Conservation (phyloP, 53 echinoderm and acorn worm species). For the Holothuria leucospilota region DNA sequence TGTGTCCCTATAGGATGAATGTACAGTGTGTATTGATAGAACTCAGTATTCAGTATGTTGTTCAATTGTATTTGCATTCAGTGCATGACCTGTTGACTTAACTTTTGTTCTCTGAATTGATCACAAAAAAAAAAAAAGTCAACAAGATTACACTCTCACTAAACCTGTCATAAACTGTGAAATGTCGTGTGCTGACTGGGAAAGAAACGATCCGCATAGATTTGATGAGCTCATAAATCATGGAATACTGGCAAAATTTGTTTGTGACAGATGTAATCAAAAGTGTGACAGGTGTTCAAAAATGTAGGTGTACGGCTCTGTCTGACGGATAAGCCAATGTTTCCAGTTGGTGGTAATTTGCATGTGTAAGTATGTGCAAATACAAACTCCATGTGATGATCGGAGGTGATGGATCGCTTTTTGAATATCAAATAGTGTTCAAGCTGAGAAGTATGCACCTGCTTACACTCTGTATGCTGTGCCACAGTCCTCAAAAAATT, state of each 20-base stretch:
- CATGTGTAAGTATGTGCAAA: conserved; percentile 17
- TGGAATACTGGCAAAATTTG: conserved; percentile 32
- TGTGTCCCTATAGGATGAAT: too few relatives aligned
- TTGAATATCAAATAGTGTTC: conserved; percentile 21
- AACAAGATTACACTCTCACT: neutral
- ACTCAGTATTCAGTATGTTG: too few relatives aligned
- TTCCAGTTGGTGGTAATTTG: conserved; percentile 31
- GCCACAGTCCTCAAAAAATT: too few relatives aligned
- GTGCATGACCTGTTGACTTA: too few relatives aligned
- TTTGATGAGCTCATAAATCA: conserved; percentile 42
- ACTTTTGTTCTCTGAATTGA: too few relatives aligned
- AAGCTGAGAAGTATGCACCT: neutral
- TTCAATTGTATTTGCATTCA: too few relatives aligned
- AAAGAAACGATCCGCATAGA: conserved; percentile 38
- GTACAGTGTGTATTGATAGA: too few relatives aligned
- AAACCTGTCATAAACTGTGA: conserved; percentile 41
- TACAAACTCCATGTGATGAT: neutral
- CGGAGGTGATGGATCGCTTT: neutral
- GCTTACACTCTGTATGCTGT: neutral
- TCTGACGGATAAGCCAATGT: conserved; percentile 34
- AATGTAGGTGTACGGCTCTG: conserved; percentile 6
- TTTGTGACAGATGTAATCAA: conserved; percentile 40
- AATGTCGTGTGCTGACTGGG: conserved; percentile 38
- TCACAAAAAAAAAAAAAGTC: too few relatives aligned
- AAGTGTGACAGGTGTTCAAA: conserved; percentile 37